phyloP scores from a whole-genome alignment of 2,797 vertebrate genomes.

The Phylloscopus collybita region DNA sequence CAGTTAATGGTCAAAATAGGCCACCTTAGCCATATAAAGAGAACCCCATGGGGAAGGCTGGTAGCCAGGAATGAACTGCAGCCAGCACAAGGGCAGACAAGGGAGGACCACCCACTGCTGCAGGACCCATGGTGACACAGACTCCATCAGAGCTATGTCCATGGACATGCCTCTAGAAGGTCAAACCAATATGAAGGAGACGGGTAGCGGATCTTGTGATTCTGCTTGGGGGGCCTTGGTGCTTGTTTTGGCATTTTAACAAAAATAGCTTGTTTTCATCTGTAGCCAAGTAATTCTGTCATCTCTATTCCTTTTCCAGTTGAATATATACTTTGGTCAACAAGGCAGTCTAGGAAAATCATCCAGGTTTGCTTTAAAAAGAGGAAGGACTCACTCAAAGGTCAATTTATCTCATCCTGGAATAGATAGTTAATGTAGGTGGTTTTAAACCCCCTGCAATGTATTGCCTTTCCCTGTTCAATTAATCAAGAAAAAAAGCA shows the following conservation, averaged over 20 bases:
- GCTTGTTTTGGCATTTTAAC: not conserved
- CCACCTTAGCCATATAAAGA: not conserved
- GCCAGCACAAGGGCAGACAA: not conserved
- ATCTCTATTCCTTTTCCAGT: not conserved
- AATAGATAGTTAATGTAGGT: not conserved
- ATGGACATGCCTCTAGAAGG: not conserved
- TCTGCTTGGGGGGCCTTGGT: rapidly evolving
- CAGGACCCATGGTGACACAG: not conserved
- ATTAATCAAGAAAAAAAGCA: not conserved
- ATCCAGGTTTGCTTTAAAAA: not conserved
- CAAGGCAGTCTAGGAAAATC: not conserved
- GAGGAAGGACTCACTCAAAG: not conserved
- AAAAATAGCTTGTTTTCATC: not conserved
- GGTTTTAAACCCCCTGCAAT: not conserved
- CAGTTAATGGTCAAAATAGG: not conserved
- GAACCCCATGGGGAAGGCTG: rapidly evolving
- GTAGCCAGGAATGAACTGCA: not conserved
- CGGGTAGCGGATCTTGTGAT: not conserved
- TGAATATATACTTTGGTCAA: not conserved
- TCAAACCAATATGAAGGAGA: not conserved
- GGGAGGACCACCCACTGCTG: not conserved
- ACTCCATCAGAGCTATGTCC: not conserved
- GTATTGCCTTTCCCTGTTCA: not conserved
- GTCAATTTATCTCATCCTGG: not conserved
- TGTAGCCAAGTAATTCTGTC: not conserved